Base-by-base conservation (phyloP, 2,113 vertebrate genomes). In the Cynoglossus semilaevis region DNA sequence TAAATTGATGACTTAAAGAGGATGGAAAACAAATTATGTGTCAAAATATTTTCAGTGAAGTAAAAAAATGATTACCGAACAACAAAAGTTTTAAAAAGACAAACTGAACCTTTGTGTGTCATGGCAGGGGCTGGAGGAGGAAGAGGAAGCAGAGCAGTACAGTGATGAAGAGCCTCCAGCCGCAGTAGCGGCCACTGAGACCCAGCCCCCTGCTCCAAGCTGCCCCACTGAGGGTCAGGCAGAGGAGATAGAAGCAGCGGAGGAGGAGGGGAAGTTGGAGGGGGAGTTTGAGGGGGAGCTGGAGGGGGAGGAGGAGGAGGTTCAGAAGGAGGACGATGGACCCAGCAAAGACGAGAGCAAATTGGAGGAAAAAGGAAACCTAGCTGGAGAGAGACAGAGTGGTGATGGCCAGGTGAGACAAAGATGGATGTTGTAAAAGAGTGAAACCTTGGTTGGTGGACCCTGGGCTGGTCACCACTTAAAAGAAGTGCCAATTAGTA, bases 341-440 rank as follows among this genome's bases (percentile, higher is more conserved):
- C 13, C 0, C 12, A 46, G 7, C 8, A 85, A 80, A 51, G 88
- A 87, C 58, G 88, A 91, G 57, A 91, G 89, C 67, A 96, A 96
- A 61, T 58, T 79, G 0, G 93, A 95, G 15, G 72, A 92, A 47
- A 96, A 94, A 72, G 92, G 82, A 40, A 84, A 88, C 63, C 88
- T 95, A 9, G 92, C 94, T 0, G 97, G 97, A 51, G 96, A 99
- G 83, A 87, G 97, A 43, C 97, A 99, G 51, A 99, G 96, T 14
- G 97, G 97, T 0, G 97, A 99, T 0, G 97, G 97, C 51, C 96
- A 99, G 94, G 97, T 98, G 89, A 79, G 76, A 13, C 22, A 29
- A 29, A 4, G 22, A 29, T 29, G 22, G 22, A 2, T 29, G 22
- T 29, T 29, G 22, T n/a, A n/a, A n/a, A n/a, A n/a, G n/a, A n/a